Base-by-base conservation (phyloP, 2,888 invertebrate species). In the Erpobdella octoculata region DNA sequence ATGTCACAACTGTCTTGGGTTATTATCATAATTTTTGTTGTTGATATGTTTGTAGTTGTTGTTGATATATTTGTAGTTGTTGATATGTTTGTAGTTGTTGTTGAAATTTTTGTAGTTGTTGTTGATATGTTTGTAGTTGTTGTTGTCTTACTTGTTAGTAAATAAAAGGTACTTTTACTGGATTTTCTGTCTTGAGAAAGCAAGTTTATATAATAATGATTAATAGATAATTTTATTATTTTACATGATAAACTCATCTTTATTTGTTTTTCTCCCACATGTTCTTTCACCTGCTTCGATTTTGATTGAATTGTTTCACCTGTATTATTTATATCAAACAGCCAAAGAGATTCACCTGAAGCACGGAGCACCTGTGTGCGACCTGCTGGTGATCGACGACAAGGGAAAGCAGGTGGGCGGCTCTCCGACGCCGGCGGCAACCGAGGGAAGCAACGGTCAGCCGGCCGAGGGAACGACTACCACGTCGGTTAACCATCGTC, bases 311-410 rank as follows among this genome's bases (percentile, higher is more conserved):
- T n/a, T n/a, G n/a, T n/a, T n/a, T n/a, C n/a, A n/a, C n/a, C n/a
- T n/a, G n/a, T n/a, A n/a, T n/a, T n/a, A 41, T n/a, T 12, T n/a
- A 41, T 41, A 15, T 28, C 59, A 59, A 12, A 31, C 80, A 75
- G 82, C 80, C 58, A 96, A 96, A 86, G 97, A 98, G 85, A 95
- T 98, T 78, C 94, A 95, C 81, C 85, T 98, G 77, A 93, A 93
- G 81, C 98, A 98, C 85, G 88, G 92, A 76, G 97, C 97, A 3
- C 96, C 97, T 0, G 94, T 97, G 21, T 91, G 97, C 77, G 90
- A 91, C 58, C 91, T 97, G 78, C 89, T 91, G 4, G 89, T 96
- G 31, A 86, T 96, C 73, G 95, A 97, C 81, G 89, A 78, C 12
- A 78, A 78, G 9, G 88, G 89, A 28, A 87, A 80, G 36, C 82